Conservation (phyloP, 2,797 vertebrate species). For the Mus minutoides region DNA sequence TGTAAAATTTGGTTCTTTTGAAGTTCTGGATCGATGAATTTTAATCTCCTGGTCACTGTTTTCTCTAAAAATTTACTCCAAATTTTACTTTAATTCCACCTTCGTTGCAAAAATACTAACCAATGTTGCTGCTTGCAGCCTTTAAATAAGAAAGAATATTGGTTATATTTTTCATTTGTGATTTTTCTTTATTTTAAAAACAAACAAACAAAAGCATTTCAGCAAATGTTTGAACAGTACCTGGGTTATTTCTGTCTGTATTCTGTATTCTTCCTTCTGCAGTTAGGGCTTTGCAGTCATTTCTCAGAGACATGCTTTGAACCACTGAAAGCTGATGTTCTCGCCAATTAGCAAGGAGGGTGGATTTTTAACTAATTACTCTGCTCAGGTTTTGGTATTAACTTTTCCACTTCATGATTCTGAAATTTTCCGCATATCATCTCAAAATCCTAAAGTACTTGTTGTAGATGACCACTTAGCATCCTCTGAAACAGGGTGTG, state of each 20-base stretch:
- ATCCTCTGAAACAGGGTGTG: slow-evolving; percentile 1
- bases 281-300: slow-evolving; percentile 10
- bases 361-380: not conserved
- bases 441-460: not conserved
- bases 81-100: not conserved
- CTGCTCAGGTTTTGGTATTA: not conserved
- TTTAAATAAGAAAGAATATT: not conserved
- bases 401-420: not conserved
- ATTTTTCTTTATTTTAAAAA: not conserved
- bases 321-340: not conserved
- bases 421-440: slow-evolving; percentile 43
- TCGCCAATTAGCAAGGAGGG: not conserved
- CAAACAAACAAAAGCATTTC: not conserved
- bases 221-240: not conserved
- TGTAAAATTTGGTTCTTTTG: not conserved
- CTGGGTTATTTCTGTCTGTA: not conserved
- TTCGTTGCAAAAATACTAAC: not conserved
- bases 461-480: not conserved
- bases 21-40: not conserved
- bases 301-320: slow-evolving; percentile 17
- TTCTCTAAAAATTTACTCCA: not conserved
- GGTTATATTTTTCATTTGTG: not conserved
- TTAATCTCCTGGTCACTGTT: not conserved
- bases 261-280: not conserved
- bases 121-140: not conserved